Evolutionary conservation across 2,888 invertebrate species (phyloP).

Genomic region (Ischnura elegans): DNA sequence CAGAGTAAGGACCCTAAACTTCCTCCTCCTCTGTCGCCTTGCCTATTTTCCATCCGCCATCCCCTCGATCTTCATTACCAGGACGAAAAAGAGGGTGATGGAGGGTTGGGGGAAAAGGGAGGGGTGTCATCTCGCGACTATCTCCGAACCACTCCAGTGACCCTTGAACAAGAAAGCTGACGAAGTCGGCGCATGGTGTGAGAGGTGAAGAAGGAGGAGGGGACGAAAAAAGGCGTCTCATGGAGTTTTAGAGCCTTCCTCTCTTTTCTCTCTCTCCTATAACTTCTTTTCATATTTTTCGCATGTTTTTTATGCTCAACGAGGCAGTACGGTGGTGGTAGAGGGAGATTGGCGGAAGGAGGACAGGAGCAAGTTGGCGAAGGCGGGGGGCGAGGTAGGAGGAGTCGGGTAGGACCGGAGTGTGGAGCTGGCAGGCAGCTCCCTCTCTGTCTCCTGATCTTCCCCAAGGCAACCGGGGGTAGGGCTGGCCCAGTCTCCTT

Average conservation of each 20-base stretch:
- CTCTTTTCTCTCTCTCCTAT: not conserved
- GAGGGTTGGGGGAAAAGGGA: not conserved
- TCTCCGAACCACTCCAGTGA: conserved; percentile 22
- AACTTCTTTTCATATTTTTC: not conserved
- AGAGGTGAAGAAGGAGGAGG: not conserved
- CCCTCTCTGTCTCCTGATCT: conserved; percentile 22
- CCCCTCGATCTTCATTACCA: not conserved
- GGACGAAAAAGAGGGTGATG: not conserved
- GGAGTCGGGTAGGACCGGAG: not conserved
- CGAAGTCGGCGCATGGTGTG: not conserved
- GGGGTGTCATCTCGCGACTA: conserved; percentile 32
- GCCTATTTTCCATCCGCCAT: not conserved
- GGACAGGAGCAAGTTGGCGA: not conserved
- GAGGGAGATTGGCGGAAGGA: too few relatives aligned
- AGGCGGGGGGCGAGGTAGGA: not conserved
- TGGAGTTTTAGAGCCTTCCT: not conserved
- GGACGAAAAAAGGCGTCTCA: not conserved
- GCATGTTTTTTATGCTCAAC: not conserved
- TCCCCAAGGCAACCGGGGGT: conserved; percentile 33
- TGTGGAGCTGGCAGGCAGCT: not conserved
- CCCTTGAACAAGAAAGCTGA: conserved; percentile 36
- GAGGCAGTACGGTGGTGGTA: not conserved
- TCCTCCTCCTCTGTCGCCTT: not conserved
- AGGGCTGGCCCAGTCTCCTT: conserved; percentile 32
- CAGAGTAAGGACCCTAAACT: not conserved